Evolutionary conservation across 23 tunicate species (phyloP).

Genomic region (Halocynthia roretzi): DNA sequence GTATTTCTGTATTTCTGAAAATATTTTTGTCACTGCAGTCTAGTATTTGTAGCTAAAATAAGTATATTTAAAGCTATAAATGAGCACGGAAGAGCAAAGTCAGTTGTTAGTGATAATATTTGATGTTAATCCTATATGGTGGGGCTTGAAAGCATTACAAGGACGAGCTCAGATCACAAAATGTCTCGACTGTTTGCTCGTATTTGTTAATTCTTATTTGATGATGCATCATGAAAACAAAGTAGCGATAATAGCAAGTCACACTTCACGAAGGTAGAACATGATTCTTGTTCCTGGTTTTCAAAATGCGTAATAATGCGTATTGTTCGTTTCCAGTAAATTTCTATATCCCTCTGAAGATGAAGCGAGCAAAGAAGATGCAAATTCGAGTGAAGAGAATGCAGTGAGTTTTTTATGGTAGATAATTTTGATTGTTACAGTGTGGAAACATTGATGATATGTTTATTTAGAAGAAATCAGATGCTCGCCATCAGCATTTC

Average conservation of each 20-base stretch:
- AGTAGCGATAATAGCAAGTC: slow-evolving; percentile 80
- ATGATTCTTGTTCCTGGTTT: not conserved
- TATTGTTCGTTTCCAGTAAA: slow-evolving; percentile 1
- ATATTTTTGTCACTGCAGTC: too few species aligned
- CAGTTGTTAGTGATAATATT: slow-evolving; percentile 71
- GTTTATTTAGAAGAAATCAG: not conserved
- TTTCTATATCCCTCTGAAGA: slow-evolving; percentile 5
- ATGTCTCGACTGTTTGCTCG: slow-evolving; percentile 71
- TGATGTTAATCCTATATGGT: slow-evolving; percentile 93
- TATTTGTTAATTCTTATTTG: slow-evolving; percentile 74
- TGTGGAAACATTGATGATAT: too few species aligned
- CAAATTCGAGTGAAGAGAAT: not conserved
- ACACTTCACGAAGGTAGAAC: slow-evolving; percentile 33
- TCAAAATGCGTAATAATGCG: not conserved
- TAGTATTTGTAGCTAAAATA: too few species aligned
- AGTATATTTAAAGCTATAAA: not conserved
- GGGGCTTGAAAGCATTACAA: slow-evolving; percentile 82
- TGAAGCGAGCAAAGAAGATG: not conserved
- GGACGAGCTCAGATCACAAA: slow-evolving; percentile 67
- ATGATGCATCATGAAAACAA: slow-evolving; percentile 77
- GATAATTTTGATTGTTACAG: too few species aligned
- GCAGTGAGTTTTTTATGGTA: too few species aligned
- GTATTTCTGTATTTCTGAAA: too few species aligned
- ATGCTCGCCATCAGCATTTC: slow-evolving; percentile 45
- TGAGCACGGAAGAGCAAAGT: slow-evolving; percentile 17